These are phyloP conservation scores for Blastobasis lacticolella DNA, from an alignment of 2,888 invertebrate species.

Conservation along the genomic window DNA sequence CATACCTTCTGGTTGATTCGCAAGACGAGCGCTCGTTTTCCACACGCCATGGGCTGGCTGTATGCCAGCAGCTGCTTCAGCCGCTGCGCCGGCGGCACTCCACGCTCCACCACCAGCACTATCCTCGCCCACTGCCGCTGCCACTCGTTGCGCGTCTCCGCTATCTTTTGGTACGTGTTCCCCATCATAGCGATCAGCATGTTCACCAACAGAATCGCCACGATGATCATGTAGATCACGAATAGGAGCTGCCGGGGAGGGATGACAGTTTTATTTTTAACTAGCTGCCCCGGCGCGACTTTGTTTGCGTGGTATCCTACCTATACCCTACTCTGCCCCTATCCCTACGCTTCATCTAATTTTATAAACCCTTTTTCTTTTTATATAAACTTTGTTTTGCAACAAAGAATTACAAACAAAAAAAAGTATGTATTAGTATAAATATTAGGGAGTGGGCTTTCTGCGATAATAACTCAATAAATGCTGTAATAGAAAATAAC, in stretches of 20 bases:
- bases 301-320: too few relatives aligned
- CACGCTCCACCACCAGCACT: conserved; percentile 96
- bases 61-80: conserved; percentile 90
- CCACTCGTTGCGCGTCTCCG: conserved; percentile 98
- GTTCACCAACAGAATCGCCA: conserved; percentile 94
- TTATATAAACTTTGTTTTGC: too few relatives aligned
- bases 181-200: conserved; percentile 99
- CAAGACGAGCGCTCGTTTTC: conserved; percentile 87
- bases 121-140: conserved; percentile 98
- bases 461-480: too few relatives aligned
- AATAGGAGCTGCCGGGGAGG: conserved; percentile 81
- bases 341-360: too few relatives aligned
- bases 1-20: conserved; percentile 89
- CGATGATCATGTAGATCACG: conserved; percentile 98
- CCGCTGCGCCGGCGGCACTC: conserved; percentile 92
- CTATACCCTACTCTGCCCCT: too few relatives aligned
- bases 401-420: too few relatives aligned
- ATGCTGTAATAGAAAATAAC: too few relatives aligned
- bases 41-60: conserved; percentile 95
- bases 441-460: too few relatives aligned
- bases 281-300: too few relatives aligned
- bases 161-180: conserved; percentile 98
- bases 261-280: too few relatives aligned
- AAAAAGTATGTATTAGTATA: too few relatives aligned
- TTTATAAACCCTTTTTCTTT: too few relatives aligned